phyloP scores from a whole-genome alignment of 1,140 invertebrate genomes.

The Caenorhabditis inopinata region DNA sequence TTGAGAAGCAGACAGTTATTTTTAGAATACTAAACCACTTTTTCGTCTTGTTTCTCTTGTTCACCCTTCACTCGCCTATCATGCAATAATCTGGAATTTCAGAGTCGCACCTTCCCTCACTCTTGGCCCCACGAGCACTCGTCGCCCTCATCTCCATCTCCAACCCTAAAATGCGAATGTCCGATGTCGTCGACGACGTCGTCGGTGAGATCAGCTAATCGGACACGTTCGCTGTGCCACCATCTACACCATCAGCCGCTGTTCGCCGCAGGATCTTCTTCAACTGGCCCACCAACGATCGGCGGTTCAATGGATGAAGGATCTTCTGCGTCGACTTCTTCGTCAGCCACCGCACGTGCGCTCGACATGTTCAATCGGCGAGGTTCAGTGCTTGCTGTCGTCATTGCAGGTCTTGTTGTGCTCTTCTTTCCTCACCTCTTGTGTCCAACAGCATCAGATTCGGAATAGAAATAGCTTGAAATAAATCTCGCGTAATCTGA shows the following conservation, averaged over 20 bases:
- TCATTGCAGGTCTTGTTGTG: slow-evolving; percentile 45
- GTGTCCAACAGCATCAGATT: not conserved
- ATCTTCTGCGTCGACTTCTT: slow-evolving; percentile 15
- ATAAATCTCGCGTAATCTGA: not conserved
- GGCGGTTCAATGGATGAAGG: slow-evolving; percentile 28
- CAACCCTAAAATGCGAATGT: slow-evolving; percentile 19
- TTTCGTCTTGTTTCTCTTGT: too few species aligned
- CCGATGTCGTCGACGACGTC: slow-evolving; percentile 31
- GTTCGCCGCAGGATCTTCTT: not conserved
- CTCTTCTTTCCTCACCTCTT: slow-evolving; percentile 24
- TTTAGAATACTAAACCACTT: too few species aligned
- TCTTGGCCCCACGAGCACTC: slow-evolving; percentile 20
- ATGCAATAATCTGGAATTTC: too few species aligned
- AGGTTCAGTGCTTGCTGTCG: slow-evolving; percentile 46
- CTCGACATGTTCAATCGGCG: slow-evolving; percentile 47
- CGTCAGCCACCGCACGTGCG: slow-evolving; percentile 37
- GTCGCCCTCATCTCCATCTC: not conserved
- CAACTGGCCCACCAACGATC: slow-evolving; percentile 5
- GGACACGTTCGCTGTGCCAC: slow-evolving; percentile 23
- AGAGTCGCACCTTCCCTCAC: slow-evolving; percentile 4
- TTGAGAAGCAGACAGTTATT: too few species aligned
- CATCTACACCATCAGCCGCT: slow-evolving; percentile 16
- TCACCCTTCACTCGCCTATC: too few species aligned
- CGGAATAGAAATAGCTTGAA: not conserved
- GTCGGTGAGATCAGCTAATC: slow-evolving; percentile 33